These are phyloP conservation scores for Potamarius usumacintae DNA, from an alignment of 2,113 vertebrate species.

Conservation along the genomic window DNA sequence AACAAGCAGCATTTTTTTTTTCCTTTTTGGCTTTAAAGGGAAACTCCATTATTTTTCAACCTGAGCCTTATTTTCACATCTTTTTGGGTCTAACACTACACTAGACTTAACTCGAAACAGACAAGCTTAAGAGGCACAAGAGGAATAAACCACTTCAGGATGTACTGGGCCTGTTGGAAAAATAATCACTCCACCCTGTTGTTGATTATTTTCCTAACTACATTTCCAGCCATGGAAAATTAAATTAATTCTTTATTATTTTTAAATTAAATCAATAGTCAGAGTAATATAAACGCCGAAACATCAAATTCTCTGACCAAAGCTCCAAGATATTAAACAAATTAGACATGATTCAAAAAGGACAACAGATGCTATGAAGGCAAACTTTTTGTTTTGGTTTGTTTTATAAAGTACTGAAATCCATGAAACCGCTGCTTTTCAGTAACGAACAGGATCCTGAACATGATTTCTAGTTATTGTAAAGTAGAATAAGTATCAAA, in stretches of 20 bases:
- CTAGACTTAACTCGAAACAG: background rate
- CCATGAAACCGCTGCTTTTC: background rate
- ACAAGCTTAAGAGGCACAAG: background rate
- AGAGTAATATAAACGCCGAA: background rate
- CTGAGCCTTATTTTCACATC: too few relatives aligned
- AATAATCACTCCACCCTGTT: background rate
- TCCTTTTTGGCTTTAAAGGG: background rate
- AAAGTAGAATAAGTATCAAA: conserved; percentile 38
- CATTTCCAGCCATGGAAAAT: background rate
- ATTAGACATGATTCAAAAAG: background rate
- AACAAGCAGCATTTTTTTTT: background rate
- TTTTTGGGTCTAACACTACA: background rate
- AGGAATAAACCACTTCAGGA: background rate
- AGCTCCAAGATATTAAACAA: background rate
- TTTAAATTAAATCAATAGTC: background rate
- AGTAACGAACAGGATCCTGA: conserved; percentile 8
- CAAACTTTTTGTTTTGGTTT: background rate
- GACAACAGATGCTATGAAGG: background rate
- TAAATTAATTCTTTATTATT: too few relatives aligned
- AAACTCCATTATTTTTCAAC: too few relatives aligned
- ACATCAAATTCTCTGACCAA: background rate
- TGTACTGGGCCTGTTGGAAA: background rate
- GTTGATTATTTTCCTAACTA: background rate
- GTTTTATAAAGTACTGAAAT: background rate
- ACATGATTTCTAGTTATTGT: conserved; percentile 23